Percentiles rank a stretch among this genome's conserved stretches.
Evolutionary conservation across 1,140 invertebrate species (phyloP).

Genomic region (Pachyrhynchus sulphureomaculatus): DNA sequence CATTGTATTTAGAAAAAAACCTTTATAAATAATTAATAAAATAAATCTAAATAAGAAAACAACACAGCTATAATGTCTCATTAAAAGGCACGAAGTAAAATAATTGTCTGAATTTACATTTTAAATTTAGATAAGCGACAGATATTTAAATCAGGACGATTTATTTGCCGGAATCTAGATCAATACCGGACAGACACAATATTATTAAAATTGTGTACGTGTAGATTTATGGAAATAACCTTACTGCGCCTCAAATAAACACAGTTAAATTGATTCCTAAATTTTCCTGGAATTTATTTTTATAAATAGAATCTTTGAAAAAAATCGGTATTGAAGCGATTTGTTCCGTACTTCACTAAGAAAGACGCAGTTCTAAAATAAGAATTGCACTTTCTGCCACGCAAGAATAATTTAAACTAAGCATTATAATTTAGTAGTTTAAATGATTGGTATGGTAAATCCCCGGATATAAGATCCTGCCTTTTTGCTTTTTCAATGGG

Average conservation of each 20-base stretch:
- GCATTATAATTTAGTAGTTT: no score
- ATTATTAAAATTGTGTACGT: constrained; percentile 10
- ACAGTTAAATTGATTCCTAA: no score
- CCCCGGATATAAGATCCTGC: no score
- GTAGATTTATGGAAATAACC: constrained; percentile 22
- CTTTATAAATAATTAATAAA: constrained; percentile 22
- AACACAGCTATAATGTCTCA: constrained; percentile 17
- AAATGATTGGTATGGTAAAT: no score
- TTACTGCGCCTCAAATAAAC: not conserved
- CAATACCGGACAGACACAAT: constrained; percentile 2
- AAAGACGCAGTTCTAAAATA: no score
- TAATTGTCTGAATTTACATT: constrained; percentile 26
- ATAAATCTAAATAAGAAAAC: constrained; percentile 17
- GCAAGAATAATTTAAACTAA: no score
- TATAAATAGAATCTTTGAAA: no score
- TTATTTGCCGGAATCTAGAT: constrained; percentile 25
- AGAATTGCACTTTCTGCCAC: no score
- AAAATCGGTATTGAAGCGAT: no score
- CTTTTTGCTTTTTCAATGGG: no score
- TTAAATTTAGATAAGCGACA: constrained; percentile 24
- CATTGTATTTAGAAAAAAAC: not conserved
- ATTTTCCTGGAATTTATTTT: no score
- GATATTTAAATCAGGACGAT: constrained; percentile 23
- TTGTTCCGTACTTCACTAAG: no score
- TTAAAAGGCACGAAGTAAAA: constrained; percentile 23